phyloP scores from a whole-genome alignment of 2,797 vertebrate genomes.

The Anguilla marmorata region DNA sequence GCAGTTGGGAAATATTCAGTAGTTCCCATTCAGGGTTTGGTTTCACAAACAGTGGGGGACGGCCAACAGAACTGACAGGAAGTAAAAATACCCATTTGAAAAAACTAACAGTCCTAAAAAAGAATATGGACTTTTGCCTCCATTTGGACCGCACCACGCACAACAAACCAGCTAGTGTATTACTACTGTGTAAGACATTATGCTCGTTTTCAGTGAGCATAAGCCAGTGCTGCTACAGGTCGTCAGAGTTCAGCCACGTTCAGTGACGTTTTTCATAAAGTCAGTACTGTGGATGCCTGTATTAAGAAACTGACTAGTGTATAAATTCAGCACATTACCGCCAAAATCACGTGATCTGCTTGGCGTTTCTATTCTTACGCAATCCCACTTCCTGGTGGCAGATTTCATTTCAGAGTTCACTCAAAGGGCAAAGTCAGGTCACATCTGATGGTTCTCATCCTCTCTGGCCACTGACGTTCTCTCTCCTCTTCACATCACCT shows the following conservation, averaged over 20 bases:
- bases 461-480: background rate
- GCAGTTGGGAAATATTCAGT: background rate
- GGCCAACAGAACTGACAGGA: background rate
- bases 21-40: background rate
- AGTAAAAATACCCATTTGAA: background rate
- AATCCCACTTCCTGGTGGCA: background rate
- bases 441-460: background rate
- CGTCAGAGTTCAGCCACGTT: background rate
- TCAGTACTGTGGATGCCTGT: background rate
- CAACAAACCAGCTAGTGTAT: background rate
- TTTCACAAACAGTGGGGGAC: background rate
- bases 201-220: background rate
- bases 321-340: background rate
- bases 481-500: background rate
- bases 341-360: background rate
- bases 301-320: background rate
- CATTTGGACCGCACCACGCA: background rate
- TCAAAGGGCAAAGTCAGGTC: background rate
- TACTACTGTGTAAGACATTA: background rate
- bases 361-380: background rate
- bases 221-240: background rate
- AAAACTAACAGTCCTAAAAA: background rate
- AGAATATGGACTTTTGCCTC: background rate
- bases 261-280: background rate
- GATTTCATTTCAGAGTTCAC: background rate